Base-by-base conservation (phyloP, 2,113 vertebrate species). In the Anser brachyrhynchus region DNA sequence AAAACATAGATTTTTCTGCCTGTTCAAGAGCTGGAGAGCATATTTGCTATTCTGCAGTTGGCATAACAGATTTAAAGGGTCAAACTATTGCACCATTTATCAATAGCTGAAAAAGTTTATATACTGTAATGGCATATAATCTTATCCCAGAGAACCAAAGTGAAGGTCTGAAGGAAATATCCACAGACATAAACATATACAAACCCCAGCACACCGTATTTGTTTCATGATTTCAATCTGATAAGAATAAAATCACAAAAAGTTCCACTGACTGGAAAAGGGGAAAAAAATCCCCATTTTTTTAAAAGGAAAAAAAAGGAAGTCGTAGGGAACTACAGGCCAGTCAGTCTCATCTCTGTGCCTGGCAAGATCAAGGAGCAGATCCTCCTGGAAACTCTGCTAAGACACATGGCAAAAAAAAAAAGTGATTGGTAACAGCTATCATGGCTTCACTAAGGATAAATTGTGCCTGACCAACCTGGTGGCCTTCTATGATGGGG, bases 1-100 rank as follows among this genome's bases (percentile, higher is more conserved):
- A 52, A 88, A 88, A 44, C 49, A 46, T 57, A 72, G 37, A 41
- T 54, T 92, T 65, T 94, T 92, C 69, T 95, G 39, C 74, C 92
- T 96, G 83, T 57, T 29, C 25, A 84, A 69, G 52, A 86, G 54
- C 11, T 78, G 72, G 33, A 1, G 8, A 87, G 18, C 8, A 33
- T 83, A 37, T 91, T 80, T 89, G 37, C 37, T 81, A 1, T 67
- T 71, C 78, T 72, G 79, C 55, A n/a, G 16, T 6, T 76, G 62
- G 44, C 69, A 62, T 51, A 70, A 83, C 51, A 9, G 6, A 73
- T 84, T 83, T 83, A 64, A 16, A 85, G 61, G 37, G 41, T 13
- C 37, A 86, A 90, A 74, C 59, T 79, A 28, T 23, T 64, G 25
- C 55, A 46, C 19, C 62, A 26, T 70, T 3, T 71, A 21, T 41